Conservation (phyloP, 2,888 invertebrate genomes). For the Acleris holmiana region DNA sequence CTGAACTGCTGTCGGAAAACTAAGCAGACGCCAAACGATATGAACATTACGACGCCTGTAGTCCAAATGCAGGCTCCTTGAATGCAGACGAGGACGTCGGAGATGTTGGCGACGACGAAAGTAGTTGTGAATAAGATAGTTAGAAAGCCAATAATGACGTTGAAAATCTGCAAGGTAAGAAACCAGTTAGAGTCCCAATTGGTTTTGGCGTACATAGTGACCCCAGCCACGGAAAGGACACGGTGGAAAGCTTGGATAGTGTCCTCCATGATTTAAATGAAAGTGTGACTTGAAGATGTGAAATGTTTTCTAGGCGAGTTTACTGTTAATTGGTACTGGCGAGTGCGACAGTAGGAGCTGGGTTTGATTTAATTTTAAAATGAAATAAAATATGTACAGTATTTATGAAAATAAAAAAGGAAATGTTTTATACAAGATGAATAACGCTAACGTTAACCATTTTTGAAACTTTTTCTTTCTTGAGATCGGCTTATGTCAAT, state of each 20-base stretch:
- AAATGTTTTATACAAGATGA: too few species aligned
- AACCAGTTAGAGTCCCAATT: conserved; percentile 62
- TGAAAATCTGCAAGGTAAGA: conserved; percentile 62
- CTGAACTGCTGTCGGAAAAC: conserved; percentile 62
- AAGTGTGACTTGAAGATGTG: conserved; percentile 45
- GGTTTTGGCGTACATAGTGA: conserved; percentile 61
- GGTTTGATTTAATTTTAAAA: too few species aligned
- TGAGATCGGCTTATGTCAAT: too few species aligned
- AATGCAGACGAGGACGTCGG: conserved; percentile 61
- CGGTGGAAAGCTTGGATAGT: conserved; percentile 60
- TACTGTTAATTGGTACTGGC: conserved; percentile 48
- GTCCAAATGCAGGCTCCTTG: conserved; percentile 76
- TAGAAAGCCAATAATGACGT: conserved; percentile 59
- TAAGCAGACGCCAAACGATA: conserved; percentile 64
- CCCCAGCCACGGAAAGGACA: conserved; percentile 64
- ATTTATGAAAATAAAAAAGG: too few species aligned
- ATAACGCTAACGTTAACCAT: too few species aligned
- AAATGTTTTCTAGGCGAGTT: conserved; percentile 44
- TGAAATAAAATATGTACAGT: too few species aligned
- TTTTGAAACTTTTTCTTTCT: too few species aligned
- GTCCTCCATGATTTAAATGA: conserved; percentile 58
- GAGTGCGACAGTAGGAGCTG: conserved; percentile 28
- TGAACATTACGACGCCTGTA: conserved; percentile 70
- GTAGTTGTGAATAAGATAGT: conserved; percentile 66
- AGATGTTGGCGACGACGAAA: conserved; percentile 56